These are phyloP conservation scores for Mus pahari DNA, from an alignment of 2,113 vertebrate species.

Conservation along the genomic window DNA sequence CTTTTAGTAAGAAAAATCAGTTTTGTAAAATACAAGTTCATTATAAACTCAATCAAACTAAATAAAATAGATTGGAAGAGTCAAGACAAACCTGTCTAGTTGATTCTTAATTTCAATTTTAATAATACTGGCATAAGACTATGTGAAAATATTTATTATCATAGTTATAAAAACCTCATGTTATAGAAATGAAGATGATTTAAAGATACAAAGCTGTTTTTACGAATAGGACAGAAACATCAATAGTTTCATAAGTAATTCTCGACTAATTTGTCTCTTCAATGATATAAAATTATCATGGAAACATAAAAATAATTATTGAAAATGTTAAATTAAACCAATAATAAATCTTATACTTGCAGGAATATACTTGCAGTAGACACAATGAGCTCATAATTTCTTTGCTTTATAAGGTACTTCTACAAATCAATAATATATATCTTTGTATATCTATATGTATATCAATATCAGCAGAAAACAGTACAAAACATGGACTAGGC, in stretches of 20 bases:
- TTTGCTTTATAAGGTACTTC: not conserved
- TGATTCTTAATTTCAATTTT: constrained; percentile 21
- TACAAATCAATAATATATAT: constrained; percentile 22
- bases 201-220: not conserved
- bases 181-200: constrained; percentile 22
- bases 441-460: not conserved
- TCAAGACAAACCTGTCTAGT: not conserved
- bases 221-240: not conserved
- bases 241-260: not conserved
- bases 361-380: not conserved
- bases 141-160: not conserved
- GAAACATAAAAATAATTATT: constrained; percentile 16
- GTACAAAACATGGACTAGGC: not conserved
- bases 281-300: constrained; percentile 9
- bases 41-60: not conserved
- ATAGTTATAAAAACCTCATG: not conserved
- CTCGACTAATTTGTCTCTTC: not conserved
- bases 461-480: constrained; percentile 19
- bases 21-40: constrained; percentile 28
- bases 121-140: not conserved
- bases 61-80: not conserved
- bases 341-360: not conserved
- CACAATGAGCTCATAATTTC: not conserved
- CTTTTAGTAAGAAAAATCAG: not conserved
- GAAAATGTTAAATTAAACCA: not conserved